phyloP scores from a whole-genome alignment of 2,888 invertebrate species.

The Caenorhabditis doughertyi region DNA sequence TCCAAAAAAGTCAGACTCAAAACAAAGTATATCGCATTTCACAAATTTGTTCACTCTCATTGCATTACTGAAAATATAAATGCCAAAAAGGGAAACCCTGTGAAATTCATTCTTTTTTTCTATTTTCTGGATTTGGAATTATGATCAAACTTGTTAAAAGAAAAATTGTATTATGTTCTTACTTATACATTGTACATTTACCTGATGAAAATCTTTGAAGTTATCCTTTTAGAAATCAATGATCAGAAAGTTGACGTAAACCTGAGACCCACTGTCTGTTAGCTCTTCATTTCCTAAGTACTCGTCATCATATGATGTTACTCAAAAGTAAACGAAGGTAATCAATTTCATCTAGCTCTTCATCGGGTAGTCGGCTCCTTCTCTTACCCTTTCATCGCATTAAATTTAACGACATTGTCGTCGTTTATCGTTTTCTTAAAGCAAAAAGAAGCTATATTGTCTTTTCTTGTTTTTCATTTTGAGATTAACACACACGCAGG shows the following conservation, averaged over 20 bases:
- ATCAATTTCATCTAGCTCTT: constrained; percentile 20
- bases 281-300: too few species aligned
- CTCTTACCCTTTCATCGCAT: constrained; percentile 34
- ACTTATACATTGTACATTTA: too few species aligned
- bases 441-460: constrained; percentile 21
- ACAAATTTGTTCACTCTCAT: not conserved
- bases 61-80: not conserved
- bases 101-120: not conserved
- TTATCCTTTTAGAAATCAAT: too few species aligned
- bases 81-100: not conserved
- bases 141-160: too few species aligned
- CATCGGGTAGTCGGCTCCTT: not conserved
- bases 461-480: not conserved
- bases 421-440: constrained; percentile 24
- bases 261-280: too few species aligned
- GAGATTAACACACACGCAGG: constrained; percentile 13
- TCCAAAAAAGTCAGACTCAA: not conserved
- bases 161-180: too few species aligned
- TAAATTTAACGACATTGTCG: constrained; percentile 53
- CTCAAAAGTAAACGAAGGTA: constrained; percentile 51
- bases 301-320: constrained; percentile 7
- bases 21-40: not conserved
- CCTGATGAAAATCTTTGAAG: too few species aligned
- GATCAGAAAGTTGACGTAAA: too few species aligned
- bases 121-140: too few species aligned